Evolutionary conservation across 2,113 vertebrate species (phyloP), one percentile per base, ranked within the genome.

Genomic region (Grallaria varia): DNA sequence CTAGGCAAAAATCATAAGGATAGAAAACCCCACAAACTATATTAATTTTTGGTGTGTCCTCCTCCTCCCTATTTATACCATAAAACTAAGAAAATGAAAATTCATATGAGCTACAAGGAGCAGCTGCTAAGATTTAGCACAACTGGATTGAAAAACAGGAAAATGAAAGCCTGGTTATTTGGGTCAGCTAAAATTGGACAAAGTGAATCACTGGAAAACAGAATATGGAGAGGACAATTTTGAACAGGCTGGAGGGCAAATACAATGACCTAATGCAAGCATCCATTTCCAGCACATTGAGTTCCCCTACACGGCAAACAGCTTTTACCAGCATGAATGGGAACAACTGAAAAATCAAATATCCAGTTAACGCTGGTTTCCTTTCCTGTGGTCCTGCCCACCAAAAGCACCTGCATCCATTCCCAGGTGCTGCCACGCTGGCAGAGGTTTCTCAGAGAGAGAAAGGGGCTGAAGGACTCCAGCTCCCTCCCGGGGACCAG

Each of bases 121-220:
- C 21, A 59, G 42, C 39, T 85, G 49, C 78, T 71, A 50, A 81
- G 72, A 52, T 63, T 56, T 40, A 64, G 6, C 69, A 66, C 39
- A 90, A 67, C 63, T 81, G 62, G 50, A 59, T 3, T 81, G 75
- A 67, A 86, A 87, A 96, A 80, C 0, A 92, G 25, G 60, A 39
- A 77, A 90, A 90, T 21, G 53, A 73, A 90, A 88, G 52, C 33
- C 15, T 84, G 63, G 40, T 80, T 94, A 83, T 88, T 86, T 89
- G 68, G 79, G 88, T 96, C 79, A 94, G 69, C 78, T 85, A 68
- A 89, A 95, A 93, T 40, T 53, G 84, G 68, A 75, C 87, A 92
- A 94, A 91, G 59, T 42, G 90, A 90, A 74, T 81, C 30, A 64
- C 52, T 37, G 79, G 68, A 72, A 90, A 84, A 72, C 52, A 85